Base-by-base conservation (phyloP, 1,140 invertebrate genomes). In the Aphaenogaster rudis region DNA sequence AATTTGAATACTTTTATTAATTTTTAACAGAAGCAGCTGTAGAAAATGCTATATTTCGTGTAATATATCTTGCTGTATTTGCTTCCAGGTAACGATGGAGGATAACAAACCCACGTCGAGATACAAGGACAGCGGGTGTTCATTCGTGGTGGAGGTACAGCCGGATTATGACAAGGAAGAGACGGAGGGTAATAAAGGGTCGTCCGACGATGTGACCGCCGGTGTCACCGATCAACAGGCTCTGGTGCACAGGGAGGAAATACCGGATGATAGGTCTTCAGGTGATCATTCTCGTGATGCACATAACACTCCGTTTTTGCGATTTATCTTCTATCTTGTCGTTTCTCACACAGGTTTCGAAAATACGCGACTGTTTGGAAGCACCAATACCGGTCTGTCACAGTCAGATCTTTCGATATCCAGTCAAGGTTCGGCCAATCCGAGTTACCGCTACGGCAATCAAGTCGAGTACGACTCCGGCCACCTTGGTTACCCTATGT, bases 351-450 rank as follows among this genome's bases (percentile, higher is more conserved):
- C 88, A 95, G 95, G 92, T 81, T 94, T 95, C 88, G 92, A 93
- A 74, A 94, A 94, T 54, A 91, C 93, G 63, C 95, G 93, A 88
- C 86, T 95, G 11, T 95, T 95, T 76, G 95, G 96, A 0, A 94
- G 96, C 80, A 96, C 96, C 6, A 97, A 97, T 81, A 97, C 97
- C 0, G 97, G 97, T 1, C 95, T 98, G 5, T 97, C 97, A 11
- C 97, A 98, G 91, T 98, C 97, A 2, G 97, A 97, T 90, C 95
- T 97, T 0, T 98, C 97, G 80, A 96, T 97, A 90, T 97, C 97
- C 5, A 97, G 97, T 7, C 96, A 96, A 45, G 96, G 95, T 11
- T 97, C 97, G 21, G 96, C 96, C 59, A 97, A 97, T 93, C 96
- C 96, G 13, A 97, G 97, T 87, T 98, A 98, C 91, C 96, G 97